A percentile compares a stretch with the other conserved stretches of the same genome.
Evolutionary conservation across 2,888 invertebrate species (phyloP).

Genomic region (Philaethria dido): DNA sequence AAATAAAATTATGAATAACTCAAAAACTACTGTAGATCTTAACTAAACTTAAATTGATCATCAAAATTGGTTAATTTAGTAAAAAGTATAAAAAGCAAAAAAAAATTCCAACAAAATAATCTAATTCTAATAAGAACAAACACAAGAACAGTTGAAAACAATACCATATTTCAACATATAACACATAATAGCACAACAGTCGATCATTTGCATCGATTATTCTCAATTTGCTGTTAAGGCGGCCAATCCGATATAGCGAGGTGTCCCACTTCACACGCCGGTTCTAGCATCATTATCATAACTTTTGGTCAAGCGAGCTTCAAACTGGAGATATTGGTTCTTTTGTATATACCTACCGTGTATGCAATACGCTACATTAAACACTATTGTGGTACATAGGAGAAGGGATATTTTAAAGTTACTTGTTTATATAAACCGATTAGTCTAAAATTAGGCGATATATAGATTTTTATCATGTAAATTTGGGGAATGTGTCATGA

Average conservation of each 20-base stretch:
- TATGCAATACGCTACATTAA: not conserved
- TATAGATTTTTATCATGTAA: too few species aligned
- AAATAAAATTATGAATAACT: too few species aligned
- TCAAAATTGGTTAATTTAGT: too few species aligned
- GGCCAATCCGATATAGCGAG: constrained; percentile 48
- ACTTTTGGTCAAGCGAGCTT: constrained; percentile 59
- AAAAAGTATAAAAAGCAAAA: too few species aligned
- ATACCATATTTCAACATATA: constrained; percentile 27
- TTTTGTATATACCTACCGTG: not conserved
- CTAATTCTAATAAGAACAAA: constrained; percentile 2
- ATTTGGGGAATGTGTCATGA: too few species aligned
- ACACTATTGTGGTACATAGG: not conserved
- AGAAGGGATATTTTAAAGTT: not conserved
- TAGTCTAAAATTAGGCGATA: too few species aligned
- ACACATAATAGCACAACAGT: constrained; percentile 21
- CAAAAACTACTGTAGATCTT: too few species aligned
- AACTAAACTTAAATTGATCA: too few species aligned
- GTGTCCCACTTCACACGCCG: constrained; percentile 70
- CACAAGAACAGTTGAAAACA: not conserved
- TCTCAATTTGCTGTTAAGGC: constrained; percentile 44
- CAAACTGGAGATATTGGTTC: constrained; percentile 26
- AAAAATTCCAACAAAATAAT: not conserved
- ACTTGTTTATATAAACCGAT: too few species aligned
- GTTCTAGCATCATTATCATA: constrained; percentile 62
- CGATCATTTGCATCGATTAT: constrained; percentile 40